Conservation (phyloP, 2,888 invertebrate species). For the Camptogramma bilineatum region DNA sequence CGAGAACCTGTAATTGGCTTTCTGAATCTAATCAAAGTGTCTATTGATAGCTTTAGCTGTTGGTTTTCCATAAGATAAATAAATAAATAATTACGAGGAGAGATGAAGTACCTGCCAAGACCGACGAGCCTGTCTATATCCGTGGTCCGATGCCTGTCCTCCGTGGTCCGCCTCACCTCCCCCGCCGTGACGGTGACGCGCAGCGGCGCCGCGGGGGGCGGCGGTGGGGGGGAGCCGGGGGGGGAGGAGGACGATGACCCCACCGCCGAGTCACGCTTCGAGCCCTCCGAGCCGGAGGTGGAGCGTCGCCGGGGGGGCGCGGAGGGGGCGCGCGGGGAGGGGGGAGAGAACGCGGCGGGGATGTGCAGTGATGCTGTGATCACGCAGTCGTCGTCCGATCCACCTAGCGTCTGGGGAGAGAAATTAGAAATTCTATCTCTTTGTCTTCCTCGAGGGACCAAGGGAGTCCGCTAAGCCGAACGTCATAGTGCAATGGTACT, state of each 20-base stretch:
- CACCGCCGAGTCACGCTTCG: slow-evolving; percentile 81
- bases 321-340: slow-evolving; percentile 60
- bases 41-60: too few species aligned
- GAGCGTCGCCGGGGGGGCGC: slow-evolving; percentile 68
- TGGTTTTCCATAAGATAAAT: too few species aligned
- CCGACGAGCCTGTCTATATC: slow-evolving; percentile 71
- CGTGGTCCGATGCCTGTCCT: slow-evolving; percentile 49
- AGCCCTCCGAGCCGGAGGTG: slow-evolving; percentile 72
- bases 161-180: slow-evolving; percentile 74
- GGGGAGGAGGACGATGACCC: slow-evolving; percentile 85
- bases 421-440: too few species aligned
- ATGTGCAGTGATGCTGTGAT: slow-evolving; percentile 93
- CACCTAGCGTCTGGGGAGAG: slow-evolving; percentile 81
- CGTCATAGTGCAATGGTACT: too few species aligned
- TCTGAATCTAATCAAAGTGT: too few species aligned
- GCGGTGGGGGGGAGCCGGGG: slow-evolving; percentile 55
- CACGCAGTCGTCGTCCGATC: slow-evolving; percentile 87
- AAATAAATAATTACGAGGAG: too few species aligned
- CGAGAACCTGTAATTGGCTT: too few species aligned
- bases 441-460: too few species aligned
- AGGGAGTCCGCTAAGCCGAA: too few species aligned
- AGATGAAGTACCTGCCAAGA: slow-evolving; percentile 70
- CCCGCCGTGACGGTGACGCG: slow-evolving; percentile 87
- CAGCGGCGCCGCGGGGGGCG: slow-evolving; percentile 55
- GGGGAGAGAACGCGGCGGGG: slow-evolving; percentile 83